Evolutionary conservation across 2,797 vertebrate genomes (phyloP), one percentile per base, ranked within the genome.

Genomic region (Pelodytes ibericus): DNA sequence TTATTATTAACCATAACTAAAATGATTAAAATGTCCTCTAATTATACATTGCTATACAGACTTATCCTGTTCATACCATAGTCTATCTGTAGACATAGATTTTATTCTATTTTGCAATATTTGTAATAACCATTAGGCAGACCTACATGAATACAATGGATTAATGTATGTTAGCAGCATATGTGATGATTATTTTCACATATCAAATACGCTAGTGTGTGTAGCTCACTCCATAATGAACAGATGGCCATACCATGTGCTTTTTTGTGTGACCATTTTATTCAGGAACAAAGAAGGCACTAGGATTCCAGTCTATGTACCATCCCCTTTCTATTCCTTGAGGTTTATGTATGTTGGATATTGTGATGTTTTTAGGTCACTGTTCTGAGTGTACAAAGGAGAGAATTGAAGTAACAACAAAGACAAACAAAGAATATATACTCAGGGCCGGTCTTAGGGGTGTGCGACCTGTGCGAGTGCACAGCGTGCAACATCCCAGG

Each of bases 301-400:
- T 88, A 90, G 90, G 88, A 92, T 92, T 93, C 93, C 89, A 93
- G 90, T 86, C 86, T 87, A 89, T 91, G 93, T 95, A 93, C 94
- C 94, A 49, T 95, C 94, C 94, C 94, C 94, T 89, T 75, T 84
- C 88, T 87, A 88, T 81, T 82, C 91, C 94, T 92, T 90, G 90
- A 95, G 95, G 95, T 95, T 95, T 90, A 90, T 95, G 95, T 96
- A 94, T 95, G 94, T 95, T 96, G 94, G 96, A 91, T 98, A 95
- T 98, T 94, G 95, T 98, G 95, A 89, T 95, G 95, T 98, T 96
- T 71, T 94, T 95, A 89, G 94, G 95, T 98, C 96, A 96, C 93
- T 93, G 85, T 93, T 88, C 86, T 85, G 90, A 91, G 95, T 98
- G 96, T 98, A 98, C 96, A 97, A 95, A 94, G 93, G 91, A 93